phyloP scores from a whole-genome alignment of 2,113 vertebrate genomes.

The Tragelaphus imberbis region DNA sequence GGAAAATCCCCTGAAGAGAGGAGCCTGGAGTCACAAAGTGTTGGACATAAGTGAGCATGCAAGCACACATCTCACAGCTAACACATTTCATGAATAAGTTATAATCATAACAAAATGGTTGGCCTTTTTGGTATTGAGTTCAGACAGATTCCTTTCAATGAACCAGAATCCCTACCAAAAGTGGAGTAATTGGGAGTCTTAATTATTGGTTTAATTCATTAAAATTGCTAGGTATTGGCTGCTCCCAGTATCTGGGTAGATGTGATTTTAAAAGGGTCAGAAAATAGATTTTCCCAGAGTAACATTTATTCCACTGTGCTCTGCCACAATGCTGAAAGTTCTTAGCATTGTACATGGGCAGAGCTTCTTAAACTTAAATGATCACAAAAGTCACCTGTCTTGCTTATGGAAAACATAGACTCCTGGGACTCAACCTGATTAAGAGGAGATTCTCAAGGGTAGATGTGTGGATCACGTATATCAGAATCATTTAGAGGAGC shows the following conservation, averaged over 20 bases:
- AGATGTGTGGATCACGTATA: background rate
- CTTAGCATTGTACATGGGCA: background rate
- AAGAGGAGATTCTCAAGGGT: background rate
- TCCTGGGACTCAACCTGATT: background rate
- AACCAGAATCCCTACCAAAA: background rate
- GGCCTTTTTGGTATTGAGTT: background rate
- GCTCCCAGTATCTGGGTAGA: background rate
- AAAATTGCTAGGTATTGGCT: background rate
- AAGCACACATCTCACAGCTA: background rate
- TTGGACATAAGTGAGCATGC: background rate
- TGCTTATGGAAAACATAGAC: background rate
- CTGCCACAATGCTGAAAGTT: background rate
- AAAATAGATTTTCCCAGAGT: background rate
- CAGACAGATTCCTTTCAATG: background rate
- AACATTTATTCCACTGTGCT: background rate
- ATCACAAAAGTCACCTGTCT: background rate
- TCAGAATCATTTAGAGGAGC: background rate
- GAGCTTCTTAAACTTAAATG: background rate
- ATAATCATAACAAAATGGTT: background rate
- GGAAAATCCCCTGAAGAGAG: background rate
- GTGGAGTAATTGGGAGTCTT: background rate
- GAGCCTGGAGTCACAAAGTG: background rate
- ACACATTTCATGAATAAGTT: background rate
- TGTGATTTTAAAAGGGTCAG: background rate
- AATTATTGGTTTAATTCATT: background rate